Evolutionary conservation across 2,888 invertebrate species (phyloP), one percentile per base, ranked within the genome.

Genomic region (Portevinia maculata): DNA sequence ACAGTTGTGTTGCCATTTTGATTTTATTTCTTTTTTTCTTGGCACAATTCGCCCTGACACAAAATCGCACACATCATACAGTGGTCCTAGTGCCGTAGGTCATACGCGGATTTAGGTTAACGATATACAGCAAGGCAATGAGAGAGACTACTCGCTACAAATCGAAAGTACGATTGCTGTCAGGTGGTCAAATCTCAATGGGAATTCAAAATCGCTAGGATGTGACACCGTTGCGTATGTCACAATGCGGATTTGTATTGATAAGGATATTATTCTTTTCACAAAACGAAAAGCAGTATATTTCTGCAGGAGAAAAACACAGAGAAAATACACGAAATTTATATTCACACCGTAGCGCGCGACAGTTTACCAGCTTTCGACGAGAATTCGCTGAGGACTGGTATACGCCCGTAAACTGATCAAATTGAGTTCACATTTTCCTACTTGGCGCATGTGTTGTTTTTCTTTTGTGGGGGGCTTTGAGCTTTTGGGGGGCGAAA

Each of bases 301-400:
- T 24, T 37, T 44, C 44, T 32, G 53, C n/a, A 60, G 2, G n/a
- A n/a, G 13, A 8, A 11, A 41, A 24, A 21, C 13, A 9, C 46
- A 32, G 28, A 59, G 55, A 65, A 57, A 17, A 50, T 57, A 59
- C 15, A 19, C 21, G 67, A 62, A 39, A n/a, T 30, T 19, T 71
- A 83, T 73, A 6, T 67, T 73, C 67, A 60, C 65, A 73, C 71
- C 78, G 67, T 65, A 67, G 30, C 55, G 65, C 78, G 71, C 78
- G 65, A 48, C 44, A 44, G 57, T 67, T 78, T 62, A 39, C 78
- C 83, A 83, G 78, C 78, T 83, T 83, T 78, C 78, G 78, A 78
- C 83, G 83, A 71, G 78, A 73, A 73, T 83, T 83, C 83, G 83
- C 83, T 78, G 67, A 76, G 83, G 83, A 83, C 83, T 83, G 83